Conservation (phyloP, 2,113 vertebrate genomes). For the Nothobranchius kuhntae region DNA sequence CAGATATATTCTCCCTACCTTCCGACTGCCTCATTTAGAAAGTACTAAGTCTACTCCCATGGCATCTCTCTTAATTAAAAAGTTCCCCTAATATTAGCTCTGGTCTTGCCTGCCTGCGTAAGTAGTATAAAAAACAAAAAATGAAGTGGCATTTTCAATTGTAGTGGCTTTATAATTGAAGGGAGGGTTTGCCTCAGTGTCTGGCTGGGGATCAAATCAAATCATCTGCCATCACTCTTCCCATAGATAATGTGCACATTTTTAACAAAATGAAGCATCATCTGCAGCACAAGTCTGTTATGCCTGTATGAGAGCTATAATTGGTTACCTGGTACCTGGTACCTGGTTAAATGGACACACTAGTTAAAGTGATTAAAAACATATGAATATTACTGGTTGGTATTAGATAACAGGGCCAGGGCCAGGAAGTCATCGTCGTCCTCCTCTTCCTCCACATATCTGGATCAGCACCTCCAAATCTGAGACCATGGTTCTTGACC, state of each 20-base stretch:
- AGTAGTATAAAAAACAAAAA: constrained; percentile 48
- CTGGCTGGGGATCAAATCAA: constrained; percentile 36
- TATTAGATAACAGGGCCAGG: no score
- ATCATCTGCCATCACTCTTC: constrained; percentile 10
- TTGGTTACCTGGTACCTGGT: no score
- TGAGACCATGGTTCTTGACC: no score
- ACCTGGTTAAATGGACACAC: not conserved
- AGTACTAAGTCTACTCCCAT: constrained; percentile 36
- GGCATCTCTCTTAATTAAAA: constrained; percentile 55
- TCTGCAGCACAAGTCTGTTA: not conserved
- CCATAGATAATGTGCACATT: not conserved
- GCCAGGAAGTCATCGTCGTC: no score
- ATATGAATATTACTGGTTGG: no score
- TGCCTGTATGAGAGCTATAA: not conserved
- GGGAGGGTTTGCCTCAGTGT: constrained; percentile 26
- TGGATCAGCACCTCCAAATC: no score
- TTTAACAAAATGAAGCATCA: not conserved
- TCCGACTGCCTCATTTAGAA: constrained; percentile 46
- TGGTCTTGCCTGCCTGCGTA: constrained; percentile 41
- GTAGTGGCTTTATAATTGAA: constrained; percentile 48
- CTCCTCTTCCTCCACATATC: no score
- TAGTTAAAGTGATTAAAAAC: not conserved
- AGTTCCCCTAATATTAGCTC: constrained; percentile 50
- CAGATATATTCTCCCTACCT: constrained; percentile 26
- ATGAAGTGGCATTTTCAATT: constrained; percentile 42